These are phyloP conservation scores for Chaenogobius annularis DNA, from an alignment of 2,113 vertebrate genomes.

Conservation along the genomic window DNA sequence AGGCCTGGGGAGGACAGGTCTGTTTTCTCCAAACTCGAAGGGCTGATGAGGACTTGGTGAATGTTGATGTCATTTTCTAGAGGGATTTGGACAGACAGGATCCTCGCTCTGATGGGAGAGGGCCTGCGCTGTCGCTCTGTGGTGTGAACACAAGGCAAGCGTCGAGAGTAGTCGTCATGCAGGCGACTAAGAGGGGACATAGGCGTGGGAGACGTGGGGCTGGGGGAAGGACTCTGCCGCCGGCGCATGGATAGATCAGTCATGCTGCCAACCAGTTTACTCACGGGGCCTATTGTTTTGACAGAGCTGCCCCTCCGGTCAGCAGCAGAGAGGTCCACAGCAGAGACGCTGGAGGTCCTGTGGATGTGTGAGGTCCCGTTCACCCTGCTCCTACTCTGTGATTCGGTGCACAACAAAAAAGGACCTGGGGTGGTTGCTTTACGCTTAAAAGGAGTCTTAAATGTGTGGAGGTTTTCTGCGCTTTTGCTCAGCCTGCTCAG, in stretches of 20 bases:
- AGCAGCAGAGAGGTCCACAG: slow-evolving; percentile 63
- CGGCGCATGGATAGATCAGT: slow-evolving; percentile 79
- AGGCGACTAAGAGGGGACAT: slow-evolving; percentile 76
- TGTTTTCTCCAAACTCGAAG: slow-evolving; percentile 12
- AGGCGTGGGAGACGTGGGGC: slow-evolving; percentile 27
- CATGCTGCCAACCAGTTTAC: slow-evolving; percentile 85
- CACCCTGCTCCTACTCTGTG: slow-evolving; percentile 55
- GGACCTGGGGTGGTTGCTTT: slow-evolving; percentile 79
- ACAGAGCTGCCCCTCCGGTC: slow-evolving; percentile 77
- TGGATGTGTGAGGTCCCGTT: slow-evolving; percentile 63
- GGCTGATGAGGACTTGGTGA: slow-evolving; percentile 29
- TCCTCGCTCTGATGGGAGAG: slow-evolving; percentile 46
- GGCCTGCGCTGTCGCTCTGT: slow-evolving; percentile 74
- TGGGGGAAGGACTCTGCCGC: slow-evolving; percentile 64
- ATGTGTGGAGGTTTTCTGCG: slow-evolving; percentile 85
- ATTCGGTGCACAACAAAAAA: slow-evolving; percentile 48
- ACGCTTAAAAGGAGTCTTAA: slow-evolving; percentile 84
- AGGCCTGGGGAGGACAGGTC: slow-evolving; percentile 6
- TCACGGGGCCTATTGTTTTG: slow-evolving; percentile 80
- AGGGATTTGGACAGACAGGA: slow-evolving; percentile 24
- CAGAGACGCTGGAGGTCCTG: slow-evolving; percentile 78
- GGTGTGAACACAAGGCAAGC: slow-evolving; percentile 77
- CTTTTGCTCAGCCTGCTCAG: slow-evolving; percentile 86
- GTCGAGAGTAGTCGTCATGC: slow-evolving; percentile 92
- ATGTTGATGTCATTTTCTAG: slow-evolving; percentile 7